phyloP scores from a whole-genome alignment of 2,113 vertebrate genomes.

The Ptyas mucosa region DNA sequence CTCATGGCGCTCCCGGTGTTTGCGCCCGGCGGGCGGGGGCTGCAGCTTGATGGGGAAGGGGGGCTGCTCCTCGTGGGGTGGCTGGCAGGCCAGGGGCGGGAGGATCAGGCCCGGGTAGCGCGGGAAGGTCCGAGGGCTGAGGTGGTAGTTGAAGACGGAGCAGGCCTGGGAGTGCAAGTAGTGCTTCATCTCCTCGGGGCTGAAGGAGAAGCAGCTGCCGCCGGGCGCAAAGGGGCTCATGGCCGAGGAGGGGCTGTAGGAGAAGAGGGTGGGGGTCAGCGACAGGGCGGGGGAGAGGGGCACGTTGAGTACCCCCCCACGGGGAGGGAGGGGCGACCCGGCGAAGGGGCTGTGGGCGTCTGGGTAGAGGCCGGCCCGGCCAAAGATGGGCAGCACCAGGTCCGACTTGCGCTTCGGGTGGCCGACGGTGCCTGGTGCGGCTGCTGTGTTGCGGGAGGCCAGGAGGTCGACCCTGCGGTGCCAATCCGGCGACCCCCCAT shows the following conservation, averaged over 20 bases:
- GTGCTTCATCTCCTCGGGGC: slow-evolving; percentile 80
- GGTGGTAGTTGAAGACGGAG: slow-evolving; percentile 78
- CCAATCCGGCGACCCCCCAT: slow-evolving; percentile 65
- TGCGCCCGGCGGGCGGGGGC: slow-evolving; percentile 66
- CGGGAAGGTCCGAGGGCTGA: slow-evolving; percentile 76
- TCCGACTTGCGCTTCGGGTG: slow-evolving; percentile 72
- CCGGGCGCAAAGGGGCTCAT: slow-evolving; percentile 69
- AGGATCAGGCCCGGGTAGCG: slow-evolving; percentile 71
- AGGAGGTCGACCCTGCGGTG: slow-evolving; percentile 54
- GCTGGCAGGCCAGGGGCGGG: slow-evolving; percentile 63
- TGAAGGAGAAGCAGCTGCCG: slow-evolving; percentile 74
- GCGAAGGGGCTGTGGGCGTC: slow-evolving; percentile 72
- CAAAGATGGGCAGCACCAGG: slow-evolving; percentile 68
- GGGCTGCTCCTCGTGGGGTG: slow-evolving; percentile 63
- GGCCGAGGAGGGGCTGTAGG: slow-evolving; percentile 73
- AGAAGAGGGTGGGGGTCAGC: slow-evolving; percentile 71
- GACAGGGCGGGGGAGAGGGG: slow-evolving; percentile 70
- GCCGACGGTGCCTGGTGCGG: slow-evolving; percentile 14
- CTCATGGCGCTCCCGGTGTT: slow-evolving; percentile 62
- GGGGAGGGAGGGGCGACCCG: slow-evolving; percentile 58
- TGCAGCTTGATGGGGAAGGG: slow-evolving; percentile 75
- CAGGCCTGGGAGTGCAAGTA: slow-evolving; percentile 78
- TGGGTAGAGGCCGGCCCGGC: slow-evolving; percentile 60
- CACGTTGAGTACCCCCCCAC: slow-evolving; percentile 65
- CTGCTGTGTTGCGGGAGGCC: slow-evolving; percentile 41